These are phyloP conservation scores for Lasiurus borealis DNA, from an alignment of 2,113 vertebrate species.

Conservation along the genomic window DNA sequence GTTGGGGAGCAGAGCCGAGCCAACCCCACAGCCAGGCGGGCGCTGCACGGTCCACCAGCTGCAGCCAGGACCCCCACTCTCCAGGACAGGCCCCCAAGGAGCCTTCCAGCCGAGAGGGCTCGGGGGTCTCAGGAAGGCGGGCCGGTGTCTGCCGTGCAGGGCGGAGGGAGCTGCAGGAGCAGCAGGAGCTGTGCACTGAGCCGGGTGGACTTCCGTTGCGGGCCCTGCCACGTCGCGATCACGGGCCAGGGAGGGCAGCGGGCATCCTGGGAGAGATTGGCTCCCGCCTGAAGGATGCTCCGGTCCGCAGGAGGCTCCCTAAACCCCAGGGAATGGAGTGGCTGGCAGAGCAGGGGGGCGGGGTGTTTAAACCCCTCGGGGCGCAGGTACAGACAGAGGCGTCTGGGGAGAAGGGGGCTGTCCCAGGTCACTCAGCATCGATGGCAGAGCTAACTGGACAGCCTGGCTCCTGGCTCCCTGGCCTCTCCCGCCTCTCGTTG, in stretches of 20 bases:
- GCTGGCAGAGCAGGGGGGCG: not conserved
- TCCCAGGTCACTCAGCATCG: not conserved
- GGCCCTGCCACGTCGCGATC: not conserved
- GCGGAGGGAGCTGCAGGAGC: not conserved
- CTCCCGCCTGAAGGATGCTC: not conserved
- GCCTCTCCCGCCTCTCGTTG: not conserved
- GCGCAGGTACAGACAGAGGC: not conserved
- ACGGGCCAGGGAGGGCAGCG: not conserved
- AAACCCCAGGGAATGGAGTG: not conserved
- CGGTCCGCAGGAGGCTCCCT: not conserved
- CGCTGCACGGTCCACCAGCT: not conserved
- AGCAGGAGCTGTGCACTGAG: not conserved
- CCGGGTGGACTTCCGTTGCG: not conserved
- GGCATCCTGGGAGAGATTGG: not conserved
- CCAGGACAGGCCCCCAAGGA: not conserved
- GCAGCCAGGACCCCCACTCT: not conserved
- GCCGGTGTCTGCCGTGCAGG: not conserved
- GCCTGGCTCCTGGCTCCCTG: not conserved
- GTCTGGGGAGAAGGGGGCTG: not conserved
- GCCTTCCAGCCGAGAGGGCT: not conserved
- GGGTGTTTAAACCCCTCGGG: not conserved
- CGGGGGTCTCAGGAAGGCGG: not conserved
- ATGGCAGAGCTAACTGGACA: rapidly evolving
- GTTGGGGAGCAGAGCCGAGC: slow-evolving; percentile 23
- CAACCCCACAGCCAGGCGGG: not conserved